These are phyloP conservation scores for Prochilodus magdalenae DNA, from an alignment of 2,113 vertebrate species.

Conservation along the genomic window DNA sequence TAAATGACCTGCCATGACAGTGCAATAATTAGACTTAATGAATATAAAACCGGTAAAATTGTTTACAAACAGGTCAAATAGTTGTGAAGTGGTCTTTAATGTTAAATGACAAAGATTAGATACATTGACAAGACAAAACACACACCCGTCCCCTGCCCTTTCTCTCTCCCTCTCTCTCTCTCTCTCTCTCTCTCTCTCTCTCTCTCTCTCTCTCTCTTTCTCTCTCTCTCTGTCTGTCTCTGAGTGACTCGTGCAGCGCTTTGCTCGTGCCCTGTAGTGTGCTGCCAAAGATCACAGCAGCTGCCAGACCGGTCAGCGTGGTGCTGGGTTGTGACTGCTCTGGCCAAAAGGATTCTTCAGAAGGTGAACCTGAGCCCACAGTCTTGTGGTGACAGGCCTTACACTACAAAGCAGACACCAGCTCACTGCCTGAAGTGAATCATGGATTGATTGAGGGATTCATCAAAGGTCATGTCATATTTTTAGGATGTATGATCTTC, in stretches of 20 bases:
- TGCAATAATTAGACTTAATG: too few relatives aligned
- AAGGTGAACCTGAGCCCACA: neutral
- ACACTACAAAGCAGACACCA: neutral
- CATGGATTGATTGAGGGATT: neutral
- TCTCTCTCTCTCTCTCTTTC: neutral
- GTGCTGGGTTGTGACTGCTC: neutral
- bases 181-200: neutral
- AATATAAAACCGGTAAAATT: too few relatives aligned
- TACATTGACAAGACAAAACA: too few relatives aligned
- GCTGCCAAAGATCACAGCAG: conserved; percentile 20
- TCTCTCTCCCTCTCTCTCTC: neutral
- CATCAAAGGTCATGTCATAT: conserved; percentile 14
- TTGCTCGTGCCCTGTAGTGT: neutral
- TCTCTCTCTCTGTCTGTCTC: neutral
- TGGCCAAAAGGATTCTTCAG: conserved; percentile 12
- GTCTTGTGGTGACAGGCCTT: neutral
- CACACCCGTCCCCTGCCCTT: too few relatives aligned
- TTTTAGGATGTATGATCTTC: neutral
- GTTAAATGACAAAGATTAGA: too few relatives aligned
- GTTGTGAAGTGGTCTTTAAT: too few relatives aligned
- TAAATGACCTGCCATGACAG: too few relatives aligned
- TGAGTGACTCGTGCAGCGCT: neutral
- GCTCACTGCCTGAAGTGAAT: neutral
- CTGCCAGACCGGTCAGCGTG: neutral
- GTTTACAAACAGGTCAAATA: too few relatives aligned